Percentiles rank a stretch among this genome's conserved stretches.
phyloP scores from a whole-genome alignment of 2,797 vertebrate genomes.

The Jordanella pulchra region DNA sequence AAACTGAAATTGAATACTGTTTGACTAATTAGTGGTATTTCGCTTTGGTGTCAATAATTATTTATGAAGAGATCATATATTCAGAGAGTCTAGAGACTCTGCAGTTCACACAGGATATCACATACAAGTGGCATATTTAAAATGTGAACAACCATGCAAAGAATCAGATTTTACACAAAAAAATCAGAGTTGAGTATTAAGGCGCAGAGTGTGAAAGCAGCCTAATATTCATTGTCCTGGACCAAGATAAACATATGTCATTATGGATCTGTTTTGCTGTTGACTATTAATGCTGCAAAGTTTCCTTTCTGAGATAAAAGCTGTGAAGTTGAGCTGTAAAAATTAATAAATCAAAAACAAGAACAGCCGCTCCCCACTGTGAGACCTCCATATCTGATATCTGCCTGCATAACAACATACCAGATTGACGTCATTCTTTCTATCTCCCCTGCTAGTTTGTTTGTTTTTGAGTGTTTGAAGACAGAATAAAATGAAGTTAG shows the following conservation, averaged over 20 bases:
- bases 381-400: neutral
- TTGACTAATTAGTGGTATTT: no score
- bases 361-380: neutral
- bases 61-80: no score
- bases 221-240: neutral
- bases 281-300: neutral
- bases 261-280: neutral
- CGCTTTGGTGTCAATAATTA: no score
- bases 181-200: no score
- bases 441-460: neutral
- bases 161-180: no score
- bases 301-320: neutral
- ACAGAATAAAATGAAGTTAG: neutral
- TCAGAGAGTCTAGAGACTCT: no score
- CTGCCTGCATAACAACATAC: neutral
- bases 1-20: no score
- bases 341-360: neutral
- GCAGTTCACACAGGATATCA: no score
- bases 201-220: no score
- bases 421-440: neutral
- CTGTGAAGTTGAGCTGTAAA: neutral
- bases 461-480: neutral
- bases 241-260: neutral
- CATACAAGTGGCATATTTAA: no score
- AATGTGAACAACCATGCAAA: no score